A percentile compares a stretch with the other conserved stretches of the same genome.
Evolutionary conservation across 2,888 invertebrate species (phyloP).

Genomic region (Drosophila birchii): DNA sequence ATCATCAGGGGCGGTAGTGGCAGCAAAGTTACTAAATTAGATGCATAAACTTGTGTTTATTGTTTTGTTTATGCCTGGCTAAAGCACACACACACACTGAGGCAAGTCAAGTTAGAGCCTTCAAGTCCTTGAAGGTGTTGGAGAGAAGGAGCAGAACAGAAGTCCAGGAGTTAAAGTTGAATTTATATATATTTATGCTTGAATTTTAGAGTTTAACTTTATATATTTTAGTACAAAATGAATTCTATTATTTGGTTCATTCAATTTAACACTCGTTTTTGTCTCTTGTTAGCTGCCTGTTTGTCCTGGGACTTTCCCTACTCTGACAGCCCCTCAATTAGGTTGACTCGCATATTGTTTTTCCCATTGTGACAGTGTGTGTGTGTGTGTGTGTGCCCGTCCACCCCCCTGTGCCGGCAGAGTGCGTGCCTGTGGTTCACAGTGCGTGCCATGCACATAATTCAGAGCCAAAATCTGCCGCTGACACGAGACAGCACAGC

Average conservation of each 20-base stretch:
- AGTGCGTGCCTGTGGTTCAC: slow-evolving; percentile 61
- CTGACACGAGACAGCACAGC: slow-evolving; percentile 54
- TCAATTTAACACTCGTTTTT: neutral
- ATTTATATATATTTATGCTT: neutral
- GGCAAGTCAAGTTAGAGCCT: neutral
- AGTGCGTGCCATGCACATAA: slow-evolving; percentile 66
- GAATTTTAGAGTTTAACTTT: neutral
- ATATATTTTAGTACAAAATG: neutral
- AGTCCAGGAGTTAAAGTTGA: neutral
- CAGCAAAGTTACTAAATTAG: slow-evolving; percentile 56
- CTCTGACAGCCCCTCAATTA: slow-evolving; percentile 28
- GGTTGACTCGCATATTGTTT: slow-evolving; percentile 22
- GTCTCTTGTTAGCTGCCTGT: neutral
- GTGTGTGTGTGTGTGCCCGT: neutral
- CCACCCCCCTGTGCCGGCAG: neutral
- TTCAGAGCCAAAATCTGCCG: slow-evolving; percentile 64
- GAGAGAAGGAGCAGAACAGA: too few relatives aligned
- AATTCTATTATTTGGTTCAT: neutral
- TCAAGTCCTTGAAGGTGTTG: neutral
- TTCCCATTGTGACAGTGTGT: slow-evolving; percentile 15
- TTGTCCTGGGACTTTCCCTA: neutral
- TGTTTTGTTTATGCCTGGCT: slow-evolving; percentile 60
- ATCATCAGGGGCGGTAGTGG: slow-evolving; percentile 32
- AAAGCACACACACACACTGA: slow-evolving; percentile 12
- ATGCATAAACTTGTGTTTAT: slow-evolving; percentile 66